Base-by-base conservation (phyloP, 2,113 vertebrate species). In the Isichthys henryi region DNA sequence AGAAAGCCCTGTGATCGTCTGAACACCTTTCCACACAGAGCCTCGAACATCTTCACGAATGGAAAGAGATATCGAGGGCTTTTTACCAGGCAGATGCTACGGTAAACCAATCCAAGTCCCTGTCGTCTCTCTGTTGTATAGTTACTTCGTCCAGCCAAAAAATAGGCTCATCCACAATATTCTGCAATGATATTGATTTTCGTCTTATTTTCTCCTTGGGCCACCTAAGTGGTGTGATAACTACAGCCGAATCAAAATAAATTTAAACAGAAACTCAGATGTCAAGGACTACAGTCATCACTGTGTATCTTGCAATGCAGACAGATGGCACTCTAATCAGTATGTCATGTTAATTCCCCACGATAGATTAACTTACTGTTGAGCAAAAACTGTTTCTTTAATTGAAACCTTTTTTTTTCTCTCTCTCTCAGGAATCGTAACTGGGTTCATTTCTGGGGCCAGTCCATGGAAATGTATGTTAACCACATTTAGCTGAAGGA, bases 311-410 rank as follows among this genome's bases (percentile, higher is more conserved):
- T 58, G 27, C 90, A 90, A 87, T 92, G 90, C 90, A 77, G 88
- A 90, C 92, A 94, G 94, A 94, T 90, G 90, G 91, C 87, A 77
- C 91, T 92, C 92, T 94, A 94, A 93, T 94, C 93, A 93, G 90
- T 88, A 88, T 88, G 19, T 91, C 58, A 90, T 88, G 90, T 92
- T 93, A 92, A 92, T 93, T 91, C 89, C 92, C 91, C 92, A 92
- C 91, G 91, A 92, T 91, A 93, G 92, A 95, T 94, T 94, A 93
- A 94, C 94, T 91, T 88, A 50, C 45, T 86, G 92, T 87, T 87
- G 74, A 84, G 82, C 66, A 80, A 93, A 91, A 94, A 92, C 88
- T 90, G 91, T 90, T 94, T 93, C 93, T 90, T 92, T 92, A 91
- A 92, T 85, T 92, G 87, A 90, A 93, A 93, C 93, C 90, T 6